Base-by-base conservation (phyloP, 2,888 invertebrate species). In the Ochropacha duplaris region DNA sequence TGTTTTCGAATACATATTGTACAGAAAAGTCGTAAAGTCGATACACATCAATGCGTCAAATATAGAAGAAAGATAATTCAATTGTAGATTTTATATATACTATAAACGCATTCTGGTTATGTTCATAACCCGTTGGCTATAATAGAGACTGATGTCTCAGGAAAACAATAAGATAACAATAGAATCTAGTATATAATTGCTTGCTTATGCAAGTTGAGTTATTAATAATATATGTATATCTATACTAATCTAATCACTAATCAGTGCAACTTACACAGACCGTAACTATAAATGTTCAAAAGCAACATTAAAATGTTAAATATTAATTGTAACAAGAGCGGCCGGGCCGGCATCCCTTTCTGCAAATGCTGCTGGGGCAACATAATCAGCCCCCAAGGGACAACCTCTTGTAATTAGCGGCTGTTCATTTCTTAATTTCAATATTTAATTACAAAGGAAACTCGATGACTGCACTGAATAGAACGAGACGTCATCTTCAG, bases 351-450 rank as follows among this genome's bases (percentile, higher is more conserved):
- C 84, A 86, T 84, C 92, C 91, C 91, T 89, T 89, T 86, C 85
- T 83, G 81, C 77, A 78, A 86, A 84, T 88, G 87, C 78, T 83
- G 81, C 78, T 83, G 81, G 88, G 87, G 86, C 84, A 83, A 85
- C 84, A 81, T 86, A 90, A 91, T 89, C 88, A 90, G 87, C 88
- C 93, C 93, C 76, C 90, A 70, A 90, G 93, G 92, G 93, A 93
- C 93, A 91, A 88, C 87, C 92, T 88, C 90, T 84, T 85, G 89
- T 93, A 93, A 93, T 93, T 93, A 93, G 92, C 90, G 92, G 90
- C 92, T 93, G 93, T 92, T 93, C 92, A 93, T 93, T 93, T 93
- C 93, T 93, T 93, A 93, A 93, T 93, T 93, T 93, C 92, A 93
- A 93, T 93, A 93, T 93, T 93, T 93, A 93, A 93, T 93, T 93